A percentile compares a stretch with the other conserved stretches of the same genome.
These are phyloP conservation scores for Microplitis mediator DNA, from an alignment of 1,140 invertebrate genomes.

Conservation along the genomic window DNA sequence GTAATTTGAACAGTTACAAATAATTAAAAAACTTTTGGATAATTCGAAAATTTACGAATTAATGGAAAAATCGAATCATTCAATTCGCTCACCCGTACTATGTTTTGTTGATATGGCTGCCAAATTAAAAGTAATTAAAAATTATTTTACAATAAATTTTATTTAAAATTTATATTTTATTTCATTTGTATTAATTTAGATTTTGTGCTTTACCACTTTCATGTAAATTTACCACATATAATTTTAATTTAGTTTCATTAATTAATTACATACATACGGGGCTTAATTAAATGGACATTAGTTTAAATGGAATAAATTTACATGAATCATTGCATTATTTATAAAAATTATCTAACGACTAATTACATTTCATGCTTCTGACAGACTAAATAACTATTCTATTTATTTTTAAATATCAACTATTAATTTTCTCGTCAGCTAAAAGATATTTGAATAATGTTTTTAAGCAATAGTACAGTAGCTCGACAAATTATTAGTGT, in stretches of 20 bases:
- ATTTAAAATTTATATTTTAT: slow-evolving; percentile 10
- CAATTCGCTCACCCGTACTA: too few species aligned
- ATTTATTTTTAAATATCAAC: too few species aligned
- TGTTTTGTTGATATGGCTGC: not conserved
- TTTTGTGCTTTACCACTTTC: slow-evolving; percentile 31
- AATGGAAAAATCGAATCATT: too few species aligned
- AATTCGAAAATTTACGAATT: too few species aligned
- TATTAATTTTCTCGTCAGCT: too few species aligned
- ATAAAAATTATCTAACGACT: not conserved
- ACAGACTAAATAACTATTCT: too few species aligned
- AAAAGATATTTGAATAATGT: too few species aligned
- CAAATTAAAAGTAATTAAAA: not conserved
- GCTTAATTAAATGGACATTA: too few species aligned
- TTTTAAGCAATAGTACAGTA: not conserved
- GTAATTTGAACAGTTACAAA: too few species aligned
- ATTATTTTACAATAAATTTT: not conserved
- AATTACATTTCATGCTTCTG: not conserved
- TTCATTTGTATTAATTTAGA: slow-evolving; percentile 29
- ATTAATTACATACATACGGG: too few species aligned
- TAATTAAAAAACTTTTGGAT: too few species aligned
- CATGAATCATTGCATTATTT: not conserved
- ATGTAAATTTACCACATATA: not conserved
- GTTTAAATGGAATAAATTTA: too few species aligned
- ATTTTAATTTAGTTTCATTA: not conserved
- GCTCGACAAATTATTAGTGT: not conserved